phyloP scores from a whole-genome alignment of 2,113 vertebrate genomes.

The Heterotilapia buettikoferi region DNA sequence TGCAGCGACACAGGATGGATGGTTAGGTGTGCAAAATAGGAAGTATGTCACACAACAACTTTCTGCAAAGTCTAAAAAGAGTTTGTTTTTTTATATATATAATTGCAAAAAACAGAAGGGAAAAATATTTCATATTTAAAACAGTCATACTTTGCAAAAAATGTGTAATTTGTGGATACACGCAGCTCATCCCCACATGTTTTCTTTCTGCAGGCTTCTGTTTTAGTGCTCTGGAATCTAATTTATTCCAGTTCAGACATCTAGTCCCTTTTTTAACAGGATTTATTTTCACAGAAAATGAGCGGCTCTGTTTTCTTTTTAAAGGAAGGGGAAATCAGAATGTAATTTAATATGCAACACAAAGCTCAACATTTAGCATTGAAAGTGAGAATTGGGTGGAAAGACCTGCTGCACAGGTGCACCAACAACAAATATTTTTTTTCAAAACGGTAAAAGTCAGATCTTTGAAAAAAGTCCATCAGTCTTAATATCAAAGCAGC shows the following conservation, averaged over 20 bases:
- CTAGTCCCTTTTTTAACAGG: background rate
- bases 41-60: background rate
- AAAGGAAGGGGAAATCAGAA: background rate
- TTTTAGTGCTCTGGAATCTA: background rate
- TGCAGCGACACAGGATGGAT: background rate
- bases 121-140: background rate
- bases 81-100: background rate
- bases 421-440: background rate
- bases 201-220: background rate
- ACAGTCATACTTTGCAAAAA: background rate
- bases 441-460: background rate
- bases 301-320: background rate
- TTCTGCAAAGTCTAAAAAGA: background rate
- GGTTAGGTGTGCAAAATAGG: background rate
- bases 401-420: background rate
- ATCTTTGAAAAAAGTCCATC: slow-evolving; percentile 21
- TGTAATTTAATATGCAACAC: background rate
- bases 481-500: slow-evolving; percentile 12
- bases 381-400: background rate
- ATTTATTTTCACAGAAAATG: background rate
- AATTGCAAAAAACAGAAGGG: background rate
- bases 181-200: background rate
- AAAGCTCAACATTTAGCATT: background rate
- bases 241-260: background rate
- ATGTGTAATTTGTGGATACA: background rate